Percentiles rank a stretch among this genome's conserved stretches.
phyloP scores from a whole-genome alignment of 2,113 vertebrate species.

The Willisornis vidua region DNA sequence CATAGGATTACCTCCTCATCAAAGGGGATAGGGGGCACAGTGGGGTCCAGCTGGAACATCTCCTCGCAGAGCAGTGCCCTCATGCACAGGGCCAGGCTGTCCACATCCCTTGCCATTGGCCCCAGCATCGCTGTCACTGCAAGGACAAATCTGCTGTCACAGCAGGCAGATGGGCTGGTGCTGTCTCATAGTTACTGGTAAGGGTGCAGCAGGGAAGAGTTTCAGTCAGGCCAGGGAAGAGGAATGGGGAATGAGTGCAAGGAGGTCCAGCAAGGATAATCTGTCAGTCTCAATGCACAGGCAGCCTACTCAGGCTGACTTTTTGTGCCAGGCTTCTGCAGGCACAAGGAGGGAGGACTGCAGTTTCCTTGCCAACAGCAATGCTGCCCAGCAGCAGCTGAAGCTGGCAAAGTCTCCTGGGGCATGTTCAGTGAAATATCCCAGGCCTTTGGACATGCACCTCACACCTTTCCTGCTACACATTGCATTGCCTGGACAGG shows the following conservation, averaged over 20 bases:
- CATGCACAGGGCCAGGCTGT: slow-evolving; percentile 87
- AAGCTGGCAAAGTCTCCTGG: not conserved
- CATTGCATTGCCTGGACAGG: not conserved
- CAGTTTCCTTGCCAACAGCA: not conserved
- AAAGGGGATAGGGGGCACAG: slow-evolving; percentile 84
- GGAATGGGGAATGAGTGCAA: not conserved
- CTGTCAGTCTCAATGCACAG: not conserved
- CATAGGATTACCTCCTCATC: slow-evolving; percentile 66
- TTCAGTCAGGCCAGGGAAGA: not conserved
- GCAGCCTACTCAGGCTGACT: not conserved
- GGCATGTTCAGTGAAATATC: not conserved
- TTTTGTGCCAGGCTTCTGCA: not conserved
- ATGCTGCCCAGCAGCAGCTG: not conserved
- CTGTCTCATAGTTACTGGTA: not conserved
- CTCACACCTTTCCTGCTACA: not conserved
- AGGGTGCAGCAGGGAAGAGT: not conserved
- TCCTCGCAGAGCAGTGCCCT: slow-evolving; percentile 83
- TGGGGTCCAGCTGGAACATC: slow-evolving; percentile 87
- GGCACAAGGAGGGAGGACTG: not conserved
- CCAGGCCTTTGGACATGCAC: not conserved
- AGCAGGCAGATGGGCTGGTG: not conserved
- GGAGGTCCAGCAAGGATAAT: not conserved
- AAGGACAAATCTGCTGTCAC: not conserved
- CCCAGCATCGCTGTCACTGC: slow-evolving; percentile 36
- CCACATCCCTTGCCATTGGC: slow-evolving; percentile 83